Evolutionary conservation across 2,797 vertebrate species (phyloP).

Genomic region (Steatocranus sp.): DNA sequence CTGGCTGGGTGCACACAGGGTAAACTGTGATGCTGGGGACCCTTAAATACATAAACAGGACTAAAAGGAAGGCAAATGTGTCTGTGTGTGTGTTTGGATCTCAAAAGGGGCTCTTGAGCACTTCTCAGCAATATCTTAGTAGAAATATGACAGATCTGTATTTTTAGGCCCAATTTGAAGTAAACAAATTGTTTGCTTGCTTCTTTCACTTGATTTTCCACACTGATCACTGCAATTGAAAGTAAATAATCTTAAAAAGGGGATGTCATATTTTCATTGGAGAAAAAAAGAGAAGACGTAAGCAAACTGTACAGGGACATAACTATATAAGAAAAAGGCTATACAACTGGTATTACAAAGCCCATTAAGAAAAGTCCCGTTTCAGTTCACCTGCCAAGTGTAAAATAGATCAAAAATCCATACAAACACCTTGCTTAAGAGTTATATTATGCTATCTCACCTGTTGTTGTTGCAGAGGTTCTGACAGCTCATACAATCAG

Average conservation of each 20-base stretch:
- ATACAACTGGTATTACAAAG: not conserved
- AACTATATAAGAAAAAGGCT: not conserved
- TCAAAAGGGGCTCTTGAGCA: not conserved
- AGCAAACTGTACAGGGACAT: not conserved
- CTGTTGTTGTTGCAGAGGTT: constrained; percentile 97
- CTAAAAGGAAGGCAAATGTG: constrained; percentile 16
- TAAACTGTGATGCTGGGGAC: constrained; percentile 79
- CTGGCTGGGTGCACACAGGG: constrained; percentile 71
- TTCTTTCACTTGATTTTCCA: not conserved
- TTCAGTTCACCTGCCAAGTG: not conserved
- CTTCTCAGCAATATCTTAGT: not conserved
- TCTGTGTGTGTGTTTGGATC: not conserved
- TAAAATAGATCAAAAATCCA: fast-evolving
- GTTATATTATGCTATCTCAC: constrained; percentile 55
- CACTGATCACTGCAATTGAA: not conserved
- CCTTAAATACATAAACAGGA: constrained; percentile 76
- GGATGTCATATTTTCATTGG: not conserved
- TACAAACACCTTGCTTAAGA: not conserved
- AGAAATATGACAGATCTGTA: not conserved
- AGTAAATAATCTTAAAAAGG: not conserved
- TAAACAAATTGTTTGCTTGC: not conserved
- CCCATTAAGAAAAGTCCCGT: not conserved
- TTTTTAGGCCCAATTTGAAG: not conserved
- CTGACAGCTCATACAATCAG: constrained; percentile 88
- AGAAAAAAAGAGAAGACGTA: not conserved